Evolutionary conservation across 2,113 vertebrate genomes (phyloP).

Genomic region (Mobula hypostoma): DNA sequence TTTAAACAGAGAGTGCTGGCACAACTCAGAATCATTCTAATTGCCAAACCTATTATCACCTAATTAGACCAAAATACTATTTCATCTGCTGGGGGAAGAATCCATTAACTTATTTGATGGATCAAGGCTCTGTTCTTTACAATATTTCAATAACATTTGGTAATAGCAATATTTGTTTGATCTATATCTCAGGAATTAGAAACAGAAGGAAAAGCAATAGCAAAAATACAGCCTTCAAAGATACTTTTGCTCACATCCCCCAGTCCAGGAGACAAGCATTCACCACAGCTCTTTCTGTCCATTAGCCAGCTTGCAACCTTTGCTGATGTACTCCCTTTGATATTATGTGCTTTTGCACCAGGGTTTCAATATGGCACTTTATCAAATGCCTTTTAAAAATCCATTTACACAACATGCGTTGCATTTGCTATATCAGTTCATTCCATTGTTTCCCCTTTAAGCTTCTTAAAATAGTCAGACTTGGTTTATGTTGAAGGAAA

Average conservation of each 20-base stretch:
- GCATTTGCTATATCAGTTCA: background rate
- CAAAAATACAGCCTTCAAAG: too few relatives aligned
- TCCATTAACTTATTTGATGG: too few relatives aligned
- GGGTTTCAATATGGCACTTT: background rate
- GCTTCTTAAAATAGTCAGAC: background rate
- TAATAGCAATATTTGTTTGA: too few relatives aligned
- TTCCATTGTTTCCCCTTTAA: background rate
- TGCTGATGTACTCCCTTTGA: background rate
- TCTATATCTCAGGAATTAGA: too few relatives aligned
- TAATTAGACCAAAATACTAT: too few relatives aligned
- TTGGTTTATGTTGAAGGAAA: background rate
- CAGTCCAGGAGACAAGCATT: background rate
- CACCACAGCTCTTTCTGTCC: background rate
- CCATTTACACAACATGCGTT: background rate
- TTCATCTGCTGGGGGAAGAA: too few relatives aligned
- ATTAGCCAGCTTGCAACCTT: background rate
- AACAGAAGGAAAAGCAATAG: too few relatives aligned
- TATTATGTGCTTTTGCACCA: background rate
- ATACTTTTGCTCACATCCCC: too few relatives aligned
- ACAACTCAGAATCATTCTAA: too few relatives aligned
- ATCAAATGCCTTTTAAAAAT: background rate
- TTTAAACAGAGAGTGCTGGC: too few relatives aligned
- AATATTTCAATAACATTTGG: background rate
- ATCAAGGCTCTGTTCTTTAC: background rate
- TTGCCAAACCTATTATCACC: too few relatives aligned